Base-by-base conservation (phyloP, 2,888 invertebrate genomes). In the Clostera curtula region DNA sequence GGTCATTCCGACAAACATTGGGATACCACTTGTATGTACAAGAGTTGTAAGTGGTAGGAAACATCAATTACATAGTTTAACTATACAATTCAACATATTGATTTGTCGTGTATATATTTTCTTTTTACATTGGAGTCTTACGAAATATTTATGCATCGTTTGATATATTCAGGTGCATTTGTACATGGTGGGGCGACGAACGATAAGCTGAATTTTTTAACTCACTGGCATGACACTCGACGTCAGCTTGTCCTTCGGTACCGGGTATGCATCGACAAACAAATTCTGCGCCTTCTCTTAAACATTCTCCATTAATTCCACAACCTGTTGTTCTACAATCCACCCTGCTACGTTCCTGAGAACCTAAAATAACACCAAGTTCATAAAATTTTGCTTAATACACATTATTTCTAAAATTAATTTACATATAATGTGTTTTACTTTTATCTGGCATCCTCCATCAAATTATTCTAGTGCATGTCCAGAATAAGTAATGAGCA, bases 261-360 rank as follows among this genome's bases (percentile, higher is more conserved):
- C 92, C 92, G 28, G 90, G 89, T 43, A 90, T 88, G 72, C 93
- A 93, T 59, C 90, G 87, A 76, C 93, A 94, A 17, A 92, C 90
- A 83, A 93, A 96, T 57, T 90, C 90, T 36, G 91, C 91, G 40
- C 93, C 91, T 71, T 93, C 92, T 47, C 93, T 89, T 43, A 95
- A 89, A 77, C 95, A 96, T 69, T 93, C 91, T n/a, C 93, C 93
- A 41, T 93, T 93, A 53, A 89, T 87, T 43, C 92, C 91, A 77
- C 96, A 96, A 40, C 95, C 95, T 35, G 89, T 88, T 1, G 92
- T 92, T 49, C 95, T 87, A 71, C 96, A 95, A 63, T 95, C 95
- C 23, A 89, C 86, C 17, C 87, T 75, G 43, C 85, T 86, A 32
- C 84, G 76, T 58, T 88, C 87, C 38, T 79, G 69, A 15, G 85